A percentile compares a stretch with the other conserved stretches of the same genome.
Evolutionary conservation across 2,888 invertebrate species (phyloP).

Genomic region (Rhodophaea formosa): DNA sequence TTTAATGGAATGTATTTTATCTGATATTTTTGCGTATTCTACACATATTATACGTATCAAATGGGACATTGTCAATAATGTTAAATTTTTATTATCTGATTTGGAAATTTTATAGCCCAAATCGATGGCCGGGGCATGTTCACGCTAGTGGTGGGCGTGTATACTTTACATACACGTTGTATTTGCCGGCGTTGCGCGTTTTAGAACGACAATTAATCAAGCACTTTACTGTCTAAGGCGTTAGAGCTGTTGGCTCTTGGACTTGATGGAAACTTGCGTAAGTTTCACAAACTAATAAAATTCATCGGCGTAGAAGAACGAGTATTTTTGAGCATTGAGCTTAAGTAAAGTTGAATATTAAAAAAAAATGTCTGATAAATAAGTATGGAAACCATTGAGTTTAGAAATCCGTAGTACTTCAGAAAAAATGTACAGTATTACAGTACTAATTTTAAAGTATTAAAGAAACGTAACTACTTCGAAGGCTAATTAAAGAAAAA

Average conservation of each 20-base stretch:
- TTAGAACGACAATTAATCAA: constrained; percentile 53
- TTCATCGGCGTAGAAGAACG: not conserved
- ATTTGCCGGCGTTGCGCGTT: constrained; percentile 32
- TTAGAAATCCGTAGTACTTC: no score
- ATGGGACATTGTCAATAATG: constrained; percentile 57
- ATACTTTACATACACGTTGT: constrained; percentile 15
- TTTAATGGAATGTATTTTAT: no score
- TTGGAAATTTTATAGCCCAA: constrained; percentile 59
- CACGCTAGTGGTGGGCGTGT: constrained; percentile 48
- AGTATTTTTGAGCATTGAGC: not conserved
- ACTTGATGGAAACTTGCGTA: not conserved
- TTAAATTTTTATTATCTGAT: constrained; percentile 60
- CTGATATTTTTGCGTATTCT: constrained; percentile 30
- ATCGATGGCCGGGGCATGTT: constrained; percentile 37
- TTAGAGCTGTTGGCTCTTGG: constrained; percentile 20
- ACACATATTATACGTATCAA: constrained; percentile 36
- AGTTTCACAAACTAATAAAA: not conserved
- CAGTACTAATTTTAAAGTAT: no score
- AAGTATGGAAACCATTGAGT: no score
- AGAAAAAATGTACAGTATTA: no score
- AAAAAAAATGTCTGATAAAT: no score
- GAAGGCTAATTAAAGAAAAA: no score
- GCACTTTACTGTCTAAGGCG: constrained; percentile 44
- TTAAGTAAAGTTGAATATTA: not conserved
- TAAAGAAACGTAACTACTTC: no score